Evolutionary conservation across 2,797 vertebrate species (phyloP), one percentile per base, ranked within the genome.

Genomic region (Galagoides demidoff): DNA sequence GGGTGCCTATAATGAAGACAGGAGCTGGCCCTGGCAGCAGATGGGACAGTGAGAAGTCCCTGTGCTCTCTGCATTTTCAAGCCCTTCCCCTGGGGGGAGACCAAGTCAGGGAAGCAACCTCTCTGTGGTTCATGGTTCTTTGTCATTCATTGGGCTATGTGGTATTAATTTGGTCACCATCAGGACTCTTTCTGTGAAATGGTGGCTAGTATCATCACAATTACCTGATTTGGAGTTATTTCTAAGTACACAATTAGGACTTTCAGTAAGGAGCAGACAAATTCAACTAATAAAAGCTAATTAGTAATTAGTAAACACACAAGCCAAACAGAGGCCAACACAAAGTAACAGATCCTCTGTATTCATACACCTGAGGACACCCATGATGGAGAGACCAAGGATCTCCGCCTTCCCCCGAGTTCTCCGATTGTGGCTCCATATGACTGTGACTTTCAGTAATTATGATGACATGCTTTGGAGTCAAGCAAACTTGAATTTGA

Each of bases 201-300:
- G 43, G 82, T 90, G 19, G 68, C 96, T 78, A 90, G 49, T 37
- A 88, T 31, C n/a, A 49, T 78, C 92, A 83, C 22, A 86, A 31
- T 70, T 86, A 73, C 29, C 79, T 79, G 34, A 90, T 63, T 63
- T 86, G 64, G 55, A 92, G 57, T 52, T 95, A 85, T 66, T 92
- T 85, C 27, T 64, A 91, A 74, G 89, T 20, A 57, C 11, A 55
- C 52, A 63, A 14, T 71, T 59, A 93, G 45, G 22, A 64, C 61
- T 90, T 66, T 4, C 31, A 63, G 31, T 34, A 70, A 94, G 34
- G 37, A 74, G 37, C 64, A 66, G 71, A 95, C 22, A 86, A 90
- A 83, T 70, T 78, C 86, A 93, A 61, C 29, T 63, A n/a, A 87
- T 27, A 78, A 92, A 85, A 96, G 61, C 37, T 76, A 86, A 90